These are phyloP conservation scores for Campoletis sonorensis DNA, from an alignment of 1,140 invertebrate species.

Conservation along the genomic window DNA sequence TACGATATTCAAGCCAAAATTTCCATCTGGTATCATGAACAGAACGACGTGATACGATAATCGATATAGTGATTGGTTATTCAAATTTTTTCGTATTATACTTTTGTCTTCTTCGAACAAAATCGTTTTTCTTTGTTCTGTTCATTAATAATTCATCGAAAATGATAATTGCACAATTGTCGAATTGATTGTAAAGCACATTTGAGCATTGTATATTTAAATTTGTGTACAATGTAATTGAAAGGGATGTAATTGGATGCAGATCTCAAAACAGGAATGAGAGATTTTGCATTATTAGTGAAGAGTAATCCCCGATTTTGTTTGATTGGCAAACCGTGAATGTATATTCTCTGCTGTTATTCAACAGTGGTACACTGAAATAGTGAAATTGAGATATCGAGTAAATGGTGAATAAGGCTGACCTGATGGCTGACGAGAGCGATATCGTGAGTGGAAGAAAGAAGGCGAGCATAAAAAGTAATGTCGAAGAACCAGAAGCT, in stretches of 20 bases:
- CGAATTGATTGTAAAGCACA: not conserved
- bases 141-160: not conserved
- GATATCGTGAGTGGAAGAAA: constrained; percentile 42
- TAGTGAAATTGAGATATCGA: constrained; percentile 30
- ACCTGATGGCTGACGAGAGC: not conserved
- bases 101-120: not conserved
- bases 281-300: not conserved
- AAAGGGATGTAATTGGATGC: not conserved
- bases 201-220: not conserved
- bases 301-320: not conserved
- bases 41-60: no score
- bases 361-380: constrained; percentile 5
- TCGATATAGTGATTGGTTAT: constrained; percentile 18
- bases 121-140: not conserved
- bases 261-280: not conserved
- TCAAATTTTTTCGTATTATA: not conserved
- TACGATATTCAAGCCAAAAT: no score
- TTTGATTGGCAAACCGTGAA: constrained; percentile 11
- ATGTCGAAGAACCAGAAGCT: constrained; percentile 48
- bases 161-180: not conserved
- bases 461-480: constrained; percentile 39
- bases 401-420: not conserved
- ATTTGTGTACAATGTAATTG: not conserved
- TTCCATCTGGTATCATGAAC: no score
- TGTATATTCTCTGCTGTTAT: no score